These are phyloP conservation scores for Icerya purchasi DNA, from an alignment of 2,888 invertebrate species.

Conservation along the genomic window DNA sequence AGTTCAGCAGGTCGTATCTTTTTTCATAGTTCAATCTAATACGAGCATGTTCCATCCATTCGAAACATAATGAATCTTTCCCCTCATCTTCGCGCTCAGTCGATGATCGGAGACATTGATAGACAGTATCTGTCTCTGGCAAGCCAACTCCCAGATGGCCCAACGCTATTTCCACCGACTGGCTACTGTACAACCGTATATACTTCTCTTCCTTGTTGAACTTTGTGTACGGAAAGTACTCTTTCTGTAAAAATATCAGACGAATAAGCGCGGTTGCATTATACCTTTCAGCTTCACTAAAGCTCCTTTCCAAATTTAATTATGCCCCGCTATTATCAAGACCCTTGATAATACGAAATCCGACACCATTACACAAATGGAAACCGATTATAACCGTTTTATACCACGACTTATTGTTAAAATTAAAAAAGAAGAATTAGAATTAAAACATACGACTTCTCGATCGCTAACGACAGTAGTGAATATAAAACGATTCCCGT, in stretches of 20 bases:
- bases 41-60: slow-evolving; percentile 56
- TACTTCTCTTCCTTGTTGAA: slow-evolving; percentile 56
- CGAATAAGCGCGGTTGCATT: neutral
- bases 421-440: too few relatives aligned
- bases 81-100: slow-evolving; percentile 26
- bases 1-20: slow-evolving; percentile 24
- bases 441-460: too few relatives aligned
- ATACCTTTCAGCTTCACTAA: neutral
- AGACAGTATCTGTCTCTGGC: slow-evolving; percentile 41
- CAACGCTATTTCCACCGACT: slow-evolving; percentile 29
- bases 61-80: slow-evolving; percentile 51
- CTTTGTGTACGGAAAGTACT: slow-evolving; percentile 59
- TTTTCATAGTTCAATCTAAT: slow-evolving; percentile 42
- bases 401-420: too few relatives aligned
- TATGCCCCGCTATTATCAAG: neutral
- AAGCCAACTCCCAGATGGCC: slow-evolving; percentile 21
- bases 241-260: slow-evolving; percentile 30
- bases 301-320: too few relatives aligned
- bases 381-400: too few relatives aligned
- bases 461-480: too few relatives aligned
- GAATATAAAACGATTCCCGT: too few relatives aligned
- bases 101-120: slow-evolving; percentile 37
- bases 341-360: neutral
- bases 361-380: too few relatives aligned
- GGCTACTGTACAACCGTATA: slow-evolving; percentile 47